Conservation (phyloP, 2,113 vertebrate genomes). For the Pipa parva region DNA sequence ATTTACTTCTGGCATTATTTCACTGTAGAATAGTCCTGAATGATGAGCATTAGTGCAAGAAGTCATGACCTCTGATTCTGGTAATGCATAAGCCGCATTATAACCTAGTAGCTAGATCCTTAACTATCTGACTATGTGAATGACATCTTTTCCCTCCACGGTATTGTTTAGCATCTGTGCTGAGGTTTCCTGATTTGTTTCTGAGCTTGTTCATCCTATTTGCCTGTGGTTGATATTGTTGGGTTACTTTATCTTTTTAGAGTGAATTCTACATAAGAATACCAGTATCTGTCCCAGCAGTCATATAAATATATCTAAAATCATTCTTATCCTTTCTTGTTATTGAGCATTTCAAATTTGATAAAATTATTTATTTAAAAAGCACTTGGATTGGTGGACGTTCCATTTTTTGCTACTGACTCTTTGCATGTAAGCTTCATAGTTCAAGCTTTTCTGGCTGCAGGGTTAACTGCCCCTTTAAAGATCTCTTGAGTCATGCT, state of each 20-base stretch:
- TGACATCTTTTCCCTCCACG: constrained; percentile 33
- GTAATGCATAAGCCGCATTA: constrained; percentile 31
- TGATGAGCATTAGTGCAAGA: constrained; percentile 24
- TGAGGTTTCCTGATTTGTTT: constrained; percentile 37
- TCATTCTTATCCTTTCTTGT: too few species aligned
- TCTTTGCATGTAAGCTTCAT: too few species aligned
- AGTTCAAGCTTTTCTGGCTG: too few species aligned
- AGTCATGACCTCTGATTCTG: constrained; percentile 24
- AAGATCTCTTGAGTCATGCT: too few species aligned
- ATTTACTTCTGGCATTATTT: not conserved
- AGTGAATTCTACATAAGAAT: too few species aligned
- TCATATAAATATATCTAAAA: too few species aligned
- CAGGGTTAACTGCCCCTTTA: too few species aligned
- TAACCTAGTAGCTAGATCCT: constrained; percentile 36
- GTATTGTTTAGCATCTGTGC: constrained; percentile 26
- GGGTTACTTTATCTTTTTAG: constrained; percentile 3
- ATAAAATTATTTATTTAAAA: too few species aligned
- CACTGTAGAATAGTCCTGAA: not conserved
- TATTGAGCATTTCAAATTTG: too few species aligned
- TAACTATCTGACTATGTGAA: constrained; percentile 27
- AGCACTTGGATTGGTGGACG: too few species aligned
- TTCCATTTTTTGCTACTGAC: too few species aligned
- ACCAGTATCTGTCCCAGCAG: too few species aligned
- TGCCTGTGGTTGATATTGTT: constrained; percentile 30
- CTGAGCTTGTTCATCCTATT: constrained; percentile 40